Percentiles rank a stretch among this genome's conserved stretches.
These are phyloP conservation scores for Chlamydotis undulata DNA, from an alignment of 2,113 vertebrate species.

Conservation along the genomic window DNA sequence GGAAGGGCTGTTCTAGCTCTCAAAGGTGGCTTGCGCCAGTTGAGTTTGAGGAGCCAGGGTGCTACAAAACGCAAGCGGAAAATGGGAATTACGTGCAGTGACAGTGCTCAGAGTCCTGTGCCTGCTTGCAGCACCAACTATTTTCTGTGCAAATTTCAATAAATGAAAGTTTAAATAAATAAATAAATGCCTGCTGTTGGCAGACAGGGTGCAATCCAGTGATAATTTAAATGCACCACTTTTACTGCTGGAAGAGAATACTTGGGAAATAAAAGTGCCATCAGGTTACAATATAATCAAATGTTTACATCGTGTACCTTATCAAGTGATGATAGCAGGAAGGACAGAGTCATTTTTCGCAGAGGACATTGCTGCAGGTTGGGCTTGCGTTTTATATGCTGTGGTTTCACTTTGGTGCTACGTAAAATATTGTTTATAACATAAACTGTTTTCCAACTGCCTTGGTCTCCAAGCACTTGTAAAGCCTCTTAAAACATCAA, in stretches of 20 bases:
- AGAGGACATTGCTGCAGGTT: not conserved
- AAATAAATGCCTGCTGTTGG: not conserved
- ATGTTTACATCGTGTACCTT: not conserved
- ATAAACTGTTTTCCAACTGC: not conserved
- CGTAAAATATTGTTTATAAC: not conserved
- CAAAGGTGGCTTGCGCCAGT: not conserved
- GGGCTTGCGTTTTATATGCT: not conserved
- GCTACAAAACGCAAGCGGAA: fast-evolving
- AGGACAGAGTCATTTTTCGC: not conserved
- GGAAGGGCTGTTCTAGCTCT: not conserved
- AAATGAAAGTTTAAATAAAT: not conserved
- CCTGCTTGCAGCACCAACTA: fast-evolving
- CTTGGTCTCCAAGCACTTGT: not conserved
- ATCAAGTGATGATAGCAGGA: not conserved
- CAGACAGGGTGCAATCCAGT: not conserved
- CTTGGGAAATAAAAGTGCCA: not conserved
- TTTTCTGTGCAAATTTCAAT: not conserved
- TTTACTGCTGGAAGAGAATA: not conserved
- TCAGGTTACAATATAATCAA: not conserved
- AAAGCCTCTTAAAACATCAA: not conserved
- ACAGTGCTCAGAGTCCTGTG: no score
- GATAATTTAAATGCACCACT: not conserved
- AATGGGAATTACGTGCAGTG: fast-evolving
- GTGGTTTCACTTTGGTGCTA: not conserved
- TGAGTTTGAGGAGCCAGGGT: not conserved